Percentiles rank a stretch among this genome's conserved stretches.
Conservation (phyloP, 2,113 vertebrate genomes). For the Cottus gobio region DNA sequence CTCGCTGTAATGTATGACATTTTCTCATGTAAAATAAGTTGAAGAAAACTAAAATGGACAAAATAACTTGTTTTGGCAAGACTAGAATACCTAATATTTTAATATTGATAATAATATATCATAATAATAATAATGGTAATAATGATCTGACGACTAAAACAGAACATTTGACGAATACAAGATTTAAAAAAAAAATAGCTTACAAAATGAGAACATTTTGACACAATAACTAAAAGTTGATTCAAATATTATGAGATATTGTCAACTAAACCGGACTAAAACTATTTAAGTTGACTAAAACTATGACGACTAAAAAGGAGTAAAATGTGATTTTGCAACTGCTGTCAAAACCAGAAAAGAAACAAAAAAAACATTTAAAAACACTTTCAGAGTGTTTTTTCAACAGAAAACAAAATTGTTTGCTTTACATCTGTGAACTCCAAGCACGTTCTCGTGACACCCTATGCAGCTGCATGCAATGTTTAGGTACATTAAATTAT, state of each 20-base stretch:
- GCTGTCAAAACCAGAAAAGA: not conserved
- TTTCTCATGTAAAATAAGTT: not conserved
- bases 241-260: not conserved
- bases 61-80: not conserved
- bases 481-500: not conserved
- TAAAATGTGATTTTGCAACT: too few species aligned
- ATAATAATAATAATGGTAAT: too few species aligned
- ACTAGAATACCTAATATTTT: not conserved
- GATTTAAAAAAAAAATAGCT: not conserved
- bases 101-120: not conserved
- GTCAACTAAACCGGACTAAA: not conserved
- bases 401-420: not conserved
- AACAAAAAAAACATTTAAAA: not conserved
- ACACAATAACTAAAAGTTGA: not conserved
- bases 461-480: not conserved
- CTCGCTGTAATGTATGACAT: not conserved
- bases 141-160: not conserved
- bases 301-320: not conserved
- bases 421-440: not conserved
- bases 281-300: not conserved
- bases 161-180: not conserved
- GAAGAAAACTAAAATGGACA: not conserved
- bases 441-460: not conserved
- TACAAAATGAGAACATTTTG: not conserved
- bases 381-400: not conserved